Percentiles rank a stretch among this genome's conserved stretches.
Evolutionary conservation across 2,888 invertebrate genomes (phyloP).

Genomic region (Galeruca laticollis): DNA sequence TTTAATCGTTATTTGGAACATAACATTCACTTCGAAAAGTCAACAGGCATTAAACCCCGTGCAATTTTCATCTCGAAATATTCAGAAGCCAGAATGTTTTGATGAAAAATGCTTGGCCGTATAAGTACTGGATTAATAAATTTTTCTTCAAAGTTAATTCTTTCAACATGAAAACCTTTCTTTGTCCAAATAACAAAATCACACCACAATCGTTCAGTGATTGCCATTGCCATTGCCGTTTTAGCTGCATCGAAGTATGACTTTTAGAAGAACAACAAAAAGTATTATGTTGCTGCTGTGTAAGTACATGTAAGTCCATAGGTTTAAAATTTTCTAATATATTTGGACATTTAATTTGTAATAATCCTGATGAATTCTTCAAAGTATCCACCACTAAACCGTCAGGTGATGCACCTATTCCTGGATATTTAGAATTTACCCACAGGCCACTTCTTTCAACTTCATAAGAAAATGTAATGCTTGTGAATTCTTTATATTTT

Average conservation of each 20-base stretch:
- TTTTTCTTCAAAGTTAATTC: no score
- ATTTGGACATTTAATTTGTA: conserved; percentile 25
- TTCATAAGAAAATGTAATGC: conserved; percentile 7
- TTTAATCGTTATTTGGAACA: no score
- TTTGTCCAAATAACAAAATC: conserved; percentile 14
- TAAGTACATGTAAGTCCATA: conserved; percentile 4
- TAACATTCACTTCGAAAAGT: no score
- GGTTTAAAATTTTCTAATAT: conserved; percentile 15
- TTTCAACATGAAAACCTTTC: conserved; percentile 19
- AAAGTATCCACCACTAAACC: neutral
- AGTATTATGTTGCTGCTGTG: neutral
- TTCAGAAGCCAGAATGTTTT: no score
- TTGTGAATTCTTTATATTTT: no score
- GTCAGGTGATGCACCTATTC: conserved; percentile 21
- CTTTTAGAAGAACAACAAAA: conserved; percentile 10
- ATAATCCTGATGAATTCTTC: no score
- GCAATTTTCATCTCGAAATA: no score
- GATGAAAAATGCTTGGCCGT: no score
- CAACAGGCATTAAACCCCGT: no score
- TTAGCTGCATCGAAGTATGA: conserved; percentile 9
- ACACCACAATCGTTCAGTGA: conserved; percentile 12
- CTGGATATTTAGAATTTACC: conserved; percentile 23
- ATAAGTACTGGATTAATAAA: no score
- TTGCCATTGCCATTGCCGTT: conserved; percentile 9
- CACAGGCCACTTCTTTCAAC: conserved; percentile 7